A percentile compares a stretch with the other conserved stretches of the same genome.
Evolutionary conservation across 1,140 invertebrate species (phyloP).

Genomic region (Pogonomyrmex barbatus): DNA sequence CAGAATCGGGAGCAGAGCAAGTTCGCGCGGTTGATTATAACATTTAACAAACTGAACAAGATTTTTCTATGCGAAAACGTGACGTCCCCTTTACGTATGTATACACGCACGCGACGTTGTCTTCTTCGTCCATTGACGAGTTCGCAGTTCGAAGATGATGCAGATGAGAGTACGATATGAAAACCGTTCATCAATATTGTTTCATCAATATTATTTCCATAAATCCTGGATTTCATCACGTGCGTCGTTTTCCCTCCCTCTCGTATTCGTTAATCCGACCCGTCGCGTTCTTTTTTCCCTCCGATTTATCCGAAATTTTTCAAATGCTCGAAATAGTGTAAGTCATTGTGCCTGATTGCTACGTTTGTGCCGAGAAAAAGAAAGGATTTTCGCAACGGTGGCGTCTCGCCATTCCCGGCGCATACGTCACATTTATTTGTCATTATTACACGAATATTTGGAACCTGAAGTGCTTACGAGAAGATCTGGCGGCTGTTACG

Average conservation of each 20-base stretch:
- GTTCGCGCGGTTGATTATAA: slow-evolving; percentile 12
- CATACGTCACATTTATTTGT: slow-evolving; percentile 20
- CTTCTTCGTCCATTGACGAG: slow-evolving; percentile 1
- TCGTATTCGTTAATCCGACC: neutral
- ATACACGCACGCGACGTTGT: neutral
- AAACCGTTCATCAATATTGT: slow-evolving; percentile 34
- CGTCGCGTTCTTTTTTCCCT: too few species aligned
- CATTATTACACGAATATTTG: slow-evolving; percentile 25
- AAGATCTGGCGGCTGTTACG: slow-evolving; percentile 6
- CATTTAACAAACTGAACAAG: neutral
- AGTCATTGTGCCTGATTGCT: neutral
- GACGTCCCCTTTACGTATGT: neutral
- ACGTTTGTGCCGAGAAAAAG: neutral
- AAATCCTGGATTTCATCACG: slow-evolving; percentile 27
- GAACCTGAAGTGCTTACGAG: neutral
- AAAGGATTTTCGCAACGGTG: neutral
- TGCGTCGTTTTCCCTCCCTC: too few species aligned
- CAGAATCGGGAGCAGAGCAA: neutral
- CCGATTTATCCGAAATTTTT: slow-evolving; percentile 21
- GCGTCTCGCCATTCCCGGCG: neutral
- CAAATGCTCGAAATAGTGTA: neutral
- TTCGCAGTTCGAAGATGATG: neutral
- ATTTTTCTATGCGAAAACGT: neutral
- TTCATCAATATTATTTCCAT: slow-evolving; percentile 35
- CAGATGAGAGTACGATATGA: slow-evolving; percentile 19